Conservation (phyloP, 1,140 invertebrate species). For the Trichonephila clavipes region DNA sequence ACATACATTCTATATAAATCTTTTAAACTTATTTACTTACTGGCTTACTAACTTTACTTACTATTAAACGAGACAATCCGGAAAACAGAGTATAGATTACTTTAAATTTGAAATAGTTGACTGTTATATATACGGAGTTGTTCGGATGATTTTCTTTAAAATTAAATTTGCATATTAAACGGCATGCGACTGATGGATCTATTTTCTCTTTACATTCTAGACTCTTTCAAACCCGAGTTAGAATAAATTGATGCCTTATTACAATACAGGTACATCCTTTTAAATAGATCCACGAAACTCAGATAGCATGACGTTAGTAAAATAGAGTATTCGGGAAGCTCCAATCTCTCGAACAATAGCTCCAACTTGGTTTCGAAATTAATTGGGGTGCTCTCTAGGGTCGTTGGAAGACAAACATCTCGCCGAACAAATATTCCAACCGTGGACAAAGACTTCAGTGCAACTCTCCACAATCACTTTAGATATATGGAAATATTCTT, state of each 20-base stretch:
- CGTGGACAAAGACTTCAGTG: constrained; percentile 33
- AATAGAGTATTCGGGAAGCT: not conserved
- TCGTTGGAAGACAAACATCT: constrained; percentile 53
- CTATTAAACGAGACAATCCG: too few relatives aligned
- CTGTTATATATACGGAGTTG: not conserved
- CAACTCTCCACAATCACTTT: constrained; percentile 27
- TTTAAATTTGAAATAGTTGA: not conserved
- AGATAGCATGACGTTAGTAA: not conserved
- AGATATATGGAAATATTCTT: constrained; percentile 19
- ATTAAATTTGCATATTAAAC: constrained; percentile 37
- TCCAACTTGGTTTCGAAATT: constrained; percentile 56
- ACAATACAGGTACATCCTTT: constrained; percentile 35
- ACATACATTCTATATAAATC: too few relatives aligned
- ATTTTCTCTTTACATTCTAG: not conserved
- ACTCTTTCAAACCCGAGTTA: constrained; percentile 16
- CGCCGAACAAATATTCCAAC: constrained; percentile 51
- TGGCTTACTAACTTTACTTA: too few relatives aligned
- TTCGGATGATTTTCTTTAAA: not conserved
- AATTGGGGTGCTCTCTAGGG: constrained; percentile 58
- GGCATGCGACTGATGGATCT: constrained; percentile 12
- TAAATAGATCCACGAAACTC: not conserved
- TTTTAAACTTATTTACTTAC: too few relatives aligned
- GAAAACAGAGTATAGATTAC: too few relatives aligned
- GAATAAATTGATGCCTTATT: constrained; percentile 32
- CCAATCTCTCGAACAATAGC: constrained; percentile 33